Evolutionary conservation across 2,888 invertebrate genomes (phyloP).

Genomic region (Scaptomyza reducta): DNA sequence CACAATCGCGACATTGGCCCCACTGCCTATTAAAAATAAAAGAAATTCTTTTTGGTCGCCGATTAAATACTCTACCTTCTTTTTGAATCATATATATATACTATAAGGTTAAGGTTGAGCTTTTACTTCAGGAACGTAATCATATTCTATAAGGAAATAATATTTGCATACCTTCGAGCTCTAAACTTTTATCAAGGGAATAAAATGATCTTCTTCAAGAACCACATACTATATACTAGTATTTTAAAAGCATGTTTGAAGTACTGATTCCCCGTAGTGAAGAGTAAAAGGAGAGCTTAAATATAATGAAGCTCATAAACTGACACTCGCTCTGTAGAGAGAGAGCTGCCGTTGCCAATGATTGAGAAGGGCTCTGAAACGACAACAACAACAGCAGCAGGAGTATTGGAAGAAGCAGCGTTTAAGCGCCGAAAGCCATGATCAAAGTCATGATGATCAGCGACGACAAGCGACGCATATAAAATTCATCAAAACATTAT

Average conservation of each 20-base stretch:
- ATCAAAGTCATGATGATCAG: conserved; percentile 63
- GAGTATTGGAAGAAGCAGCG: neutral
- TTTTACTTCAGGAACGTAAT: no score
- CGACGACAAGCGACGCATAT: conserved; percentile 78
- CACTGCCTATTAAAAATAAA: conserved; percentile 59
- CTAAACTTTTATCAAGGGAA: neutral
- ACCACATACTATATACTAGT: neutral
- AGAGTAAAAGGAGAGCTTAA: conserved; percentile 41
- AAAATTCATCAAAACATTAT: conserved; percentile 79
- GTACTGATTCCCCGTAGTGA: conserved; percentile 17
- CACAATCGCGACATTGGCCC: conserved; percentile 53
- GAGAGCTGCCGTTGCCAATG: conserved; percentile 28
- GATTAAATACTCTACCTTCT: conserved; percentile 28
- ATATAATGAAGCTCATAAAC: conserved; percentile 75
- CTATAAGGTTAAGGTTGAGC: no score
- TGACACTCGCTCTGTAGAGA: conserved; percentile 58
- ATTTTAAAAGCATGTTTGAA: conserved; percentile 18
- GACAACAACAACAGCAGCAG: conserved; percentile 1
- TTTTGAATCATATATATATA: neutral
- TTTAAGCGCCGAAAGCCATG: conserved; percentile 65
- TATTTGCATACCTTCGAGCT: neutral
- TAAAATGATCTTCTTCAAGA: neutral
- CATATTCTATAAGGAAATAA: no score
- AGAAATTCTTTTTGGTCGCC: conserved; percentile 7
- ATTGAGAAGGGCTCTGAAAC: conserved; percentile 4